Evolutionary conservation across 2,888 invertebrate genomes (phyloP).

Genomic region (Sicus ferrugineus): DNA sequence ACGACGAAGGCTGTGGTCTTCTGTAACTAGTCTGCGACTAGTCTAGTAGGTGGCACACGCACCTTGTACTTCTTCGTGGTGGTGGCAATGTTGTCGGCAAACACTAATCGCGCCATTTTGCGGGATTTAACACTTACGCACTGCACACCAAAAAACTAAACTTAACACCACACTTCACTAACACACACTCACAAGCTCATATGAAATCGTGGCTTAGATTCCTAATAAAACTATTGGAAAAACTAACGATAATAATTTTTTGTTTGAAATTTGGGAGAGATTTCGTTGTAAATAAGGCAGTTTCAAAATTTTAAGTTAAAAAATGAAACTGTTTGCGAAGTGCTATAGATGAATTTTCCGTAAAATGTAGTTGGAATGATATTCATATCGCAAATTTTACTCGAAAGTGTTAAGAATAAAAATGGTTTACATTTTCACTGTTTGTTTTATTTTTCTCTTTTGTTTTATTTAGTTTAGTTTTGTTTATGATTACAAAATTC

Average conservation of each 20-base stretch:
- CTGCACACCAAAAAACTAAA: conserved; percentile 6
- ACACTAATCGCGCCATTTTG: conserved; percentile 54
- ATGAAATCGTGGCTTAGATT: background rate
- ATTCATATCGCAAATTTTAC: too few relatives aligned
- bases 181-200: background rate
- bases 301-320: conserved; percentile 6
- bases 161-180: background rate
- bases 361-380: too few relatives aligned
- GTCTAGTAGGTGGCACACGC: background rate
- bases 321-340: background rate
- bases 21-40: too few relatives aligned
- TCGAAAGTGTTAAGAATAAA: too few relatives aligned
- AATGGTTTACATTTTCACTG: too few relatives aligned
- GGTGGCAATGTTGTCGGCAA: conserved; percentile 49
- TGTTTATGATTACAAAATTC: too few relatives aligned
- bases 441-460: too few relatives aligned
- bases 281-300: background rate
- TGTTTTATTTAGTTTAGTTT: too few relatives aligned
- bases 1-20: background rate
- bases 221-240: background rate
- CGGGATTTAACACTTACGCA: conserved; percentile 5
- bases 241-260: background rate
- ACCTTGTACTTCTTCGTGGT: conserved; percentile 50
- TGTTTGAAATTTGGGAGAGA: conserved; percentile 8
- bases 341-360: background rate